Evolutionary conservation across 2,888 invertebrate genomes (phyloP), one percentile per base, ranked within the genome.

Genomic region (Leucania comma): DNA sequence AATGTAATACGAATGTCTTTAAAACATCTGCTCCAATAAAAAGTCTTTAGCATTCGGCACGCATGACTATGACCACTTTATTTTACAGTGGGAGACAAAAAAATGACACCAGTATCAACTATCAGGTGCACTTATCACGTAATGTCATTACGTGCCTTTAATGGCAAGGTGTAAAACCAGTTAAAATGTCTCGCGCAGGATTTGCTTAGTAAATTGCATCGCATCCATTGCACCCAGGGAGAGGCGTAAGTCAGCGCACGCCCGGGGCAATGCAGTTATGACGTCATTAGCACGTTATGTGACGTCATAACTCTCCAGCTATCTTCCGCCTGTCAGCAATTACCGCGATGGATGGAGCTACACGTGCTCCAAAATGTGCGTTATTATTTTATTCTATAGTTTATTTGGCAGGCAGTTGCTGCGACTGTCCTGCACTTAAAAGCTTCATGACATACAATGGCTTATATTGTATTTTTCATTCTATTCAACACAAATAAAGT

Each of bases 281-380:
- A 93, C 94, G 93, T 94, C 94, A 94, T 94, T 94, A 94, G 92
- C 93, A 93, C 93, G 93, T 93, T 93, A 93, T 94, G 93, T 94
- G 93, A 93, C 92, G 93, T 94, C 92, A 91, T 94, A 94, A 94
- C 91, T 94, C 93, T 88, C 87, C 71, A 90, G 93, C 91, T 94
- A 94, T 94, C 94, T 94, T 93, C 93, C 93, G 92, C 89, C 92
- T 93, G 94, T 93, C 94, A 92, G 91, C 94, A 94, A 94, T 94
- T 94, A 93, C 91, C 85, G 87, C 90, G 93, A 93, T 92, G 90
- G 91, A 93, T 93, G 91, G 90, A 85, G 86, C 84, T 90, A 89
- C 91, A 93, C 91, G 91, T 92, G 93, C 86, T 86, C 90, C 86
- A 86, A 93, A 93, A 92, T 92, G 89, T 89, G 90, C 89, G 87